These are phyloP conservation scores for Leptopilina syphax DNA, from an alignment of 2,888 invertebrate species.

Conservation along the genomic window DNA sequence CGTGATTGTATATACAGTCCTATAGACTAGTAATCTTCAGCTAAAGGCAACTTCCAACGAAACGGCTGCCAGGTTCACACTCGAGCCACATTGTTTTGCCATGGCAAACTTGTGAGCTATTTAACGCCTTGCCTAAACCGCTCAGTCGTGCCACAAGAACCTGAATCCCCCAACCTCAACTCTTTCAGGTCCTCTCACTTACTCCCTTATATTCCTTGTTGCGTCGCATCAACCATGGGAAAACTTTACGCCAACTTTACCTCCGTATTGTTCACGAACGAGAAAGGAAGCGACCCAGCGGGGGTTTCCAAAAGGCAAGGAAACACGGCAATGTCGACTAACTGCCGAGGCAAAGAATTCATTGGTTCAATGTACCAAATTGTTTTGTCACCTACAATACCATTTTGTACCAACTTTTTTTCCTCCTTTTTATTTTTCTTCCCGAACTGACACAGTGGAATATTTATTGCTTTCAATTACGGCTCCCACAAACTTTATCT, in stretches of 20 bases:
- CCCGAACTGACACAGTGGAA: background rate
- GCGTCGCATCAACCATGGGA: constrained; percentile 51
- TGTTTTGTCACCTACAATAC: constrained; percentile 7
- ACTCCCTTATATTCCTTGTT: constrained; percentile 45
- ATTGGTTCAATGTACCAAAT: constrained; percentile 2
- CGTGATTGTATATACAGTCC: constrained; percentile 39
- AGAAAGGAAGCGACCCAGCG: constrained; percentile 46
- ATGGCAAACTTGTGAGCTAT: constrained; percentile 72
- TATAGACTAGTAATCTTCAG: constrained; percentile 45
- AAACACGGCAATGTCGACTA: constrained; percentile 20
- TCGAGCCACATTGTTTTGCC: constrained; percentile 71
- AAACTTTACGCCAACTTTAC: constrained; percentile 63
- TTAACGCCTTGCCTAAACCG: constrained; percentile 72
- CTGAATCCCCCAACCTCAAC: constrained; percentile 54
- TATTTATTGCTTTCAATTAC: constrained; percentile 4
- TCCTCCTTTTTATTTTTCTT: background rate
- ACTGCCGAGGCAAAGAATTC: constrained; percentile 27
- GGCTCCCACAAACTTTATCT: too few species aligned
- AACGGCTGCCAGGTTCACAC: constrained; percentile 67
- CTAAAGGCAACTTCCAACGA: constrained; percentile 43
- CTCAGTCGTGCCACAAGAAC: constrained; percentile 65
- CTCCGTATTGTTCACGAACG: constrained; percentile 45
- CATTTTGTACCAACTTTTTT: background rate
- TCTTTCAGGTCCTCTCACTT: constrained; percentile 32
- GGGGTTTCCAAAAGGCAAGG: constrained; percentile 12